Evolutionary conservation across 2,113 vertebrate genomes (phyloP), one percentile per base, ranked within the genome.

Genomic region (Oreotrochilus melanogaster): DNA sequence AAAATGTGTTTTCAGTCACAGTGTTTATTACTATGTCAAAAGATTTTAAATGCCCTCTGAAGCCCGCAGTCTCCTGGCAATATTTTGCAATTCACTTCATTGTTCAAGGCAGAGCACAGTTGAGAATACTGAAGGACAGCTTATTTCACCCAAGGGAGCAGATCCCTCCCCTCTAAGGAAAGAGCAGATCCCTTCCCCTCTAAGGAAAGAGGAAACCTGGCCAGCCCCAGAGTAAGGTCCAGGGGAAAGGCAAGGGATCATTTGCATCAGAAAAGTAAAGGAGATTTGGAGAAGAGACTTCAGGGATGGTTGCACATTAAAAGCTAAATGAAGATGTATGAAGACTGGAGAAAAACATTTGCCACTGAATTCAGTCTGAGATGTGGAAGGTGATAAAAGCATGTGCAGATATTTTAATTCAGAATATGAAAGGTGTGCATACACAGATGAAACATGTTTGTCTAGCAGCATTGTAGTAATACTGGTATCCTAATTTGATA

Each of bases 81-180:
- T 62, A 57, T 88, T 89, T 93, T 61, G 62, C 74, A 86, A 74
- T 67, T 90, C 33, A 51, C 35, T 70, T 79, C 30, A 30, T 39
- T 66, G 64, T 70, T 67, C 24, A 31, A 48, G 47, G 86, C 64
- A 70, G 17, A 13, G 54, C 79, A 47, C 15, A 45, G 79, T 70
- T 5, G 9, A 42, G 14, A 54, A 60, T 62, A 76, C 64, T 62
- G 91, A 83, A 92, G 72, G 86, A 83, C 67, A 76, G 82, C 75
- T 86, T 37, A 23, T 24, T 25, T 28, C 18, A 1, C 69, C 37
- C 47, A 60, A 51, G 33, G 28, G 19, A 62, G 60, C 37, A 58
- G 69, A 16, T 85, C 42, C 33, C 67, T 58, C 50, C 25, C n/a
- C 57, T 47, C 51, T 14, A 22, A 1, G 22, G 37, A 21, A 39